Base-by-base conservation (phyloP, 2,888 invertebrate genomes). In the Erebia palarica region DNA sequence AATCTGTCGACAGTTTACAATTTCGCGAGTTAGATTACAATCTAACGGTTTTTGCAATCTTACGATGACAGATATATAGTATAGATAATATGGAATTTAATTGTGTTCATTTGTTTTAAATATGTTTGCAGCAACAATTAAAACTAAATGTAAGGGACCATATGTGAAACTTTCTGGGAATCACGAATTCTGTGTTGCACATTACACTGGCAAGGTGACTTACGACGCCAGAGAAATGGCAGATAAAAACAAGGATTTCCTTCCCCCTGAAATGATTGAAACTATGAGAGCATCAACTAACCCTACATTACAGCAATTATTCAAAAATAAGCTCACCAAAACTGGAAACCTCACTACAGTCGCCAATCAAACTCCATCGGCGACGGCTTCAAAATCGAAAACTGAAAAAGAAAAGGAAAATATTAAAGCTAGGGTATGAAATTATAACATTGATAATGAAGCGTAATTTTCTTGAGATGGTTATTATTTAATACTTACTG, bases 191-290 rank as follows among this genome's bases (percentile, higher is more conserved):
- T 95, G 96, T 42, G 95, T 98, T 36, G 96, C 97, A 36, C 99
- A 99, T 89, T 99, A 97, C 83, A 98, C 98, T 14, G 98, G 98
- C 18, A 96, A 96, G 89, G 96, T 98, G 14, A 95, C 94, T 78
- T 99, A 99, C 85, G 96, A 97, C 80, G 96, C 96, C 0, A 94
- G 95, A 75, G 96, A 97, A 82, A 97, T 98, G 94, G 94, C 97
- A 36, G 96, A 97, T 79, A 97, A 97, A 86, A 99, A 99, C 89
- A 95, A 97, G 68, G 98, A 98, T 85, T 98, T 98, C 82, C 93
- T 98, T 14, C 97, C 98, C 0, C 97, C 97, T 0, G 98, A 98
- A 92, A 96, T 98, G 92, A 96, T 97, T 71, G 97, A 97, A 88
- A 96, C 96, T 0, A 95, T 98, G 91, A 94, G 98, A 77, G 94